These are phyloP conservation scores for Hylomyscus alleni DNA, from an alignment of 2,797 vertebrate species.

Conservation along the genomic window DNA sequence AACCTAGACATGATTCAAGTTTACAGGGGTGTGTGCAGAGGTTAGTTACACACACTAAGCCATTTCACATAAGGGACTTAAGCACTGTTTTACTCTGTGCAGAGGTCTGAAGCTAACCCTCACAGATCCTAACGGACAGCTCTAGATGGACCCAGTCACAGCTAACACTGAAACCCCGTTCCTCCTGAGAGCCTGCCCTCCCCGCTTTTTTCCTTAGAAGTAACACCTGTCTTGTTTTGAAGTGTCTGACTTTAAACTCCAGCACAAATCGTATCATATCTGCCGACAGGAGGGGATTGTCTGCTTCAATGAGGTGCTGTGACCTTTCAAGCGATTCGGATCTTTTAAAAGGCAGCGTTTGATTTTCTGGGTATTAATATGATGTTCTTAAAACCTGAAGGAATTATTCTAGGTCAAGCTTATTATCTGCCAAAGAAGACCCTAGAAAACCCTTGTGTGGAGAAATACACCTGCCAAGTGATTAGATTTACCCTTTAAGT, in stretches of 20 bases:
- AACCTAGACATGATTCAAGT: not conserved
- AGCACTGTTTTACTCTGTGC: not conserved
- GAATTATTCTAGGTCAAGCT: slow-evolving; percentile 62
- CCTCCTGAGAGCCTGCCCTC: too few relatives aligned
- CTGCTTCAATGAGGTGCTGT: not conserved
- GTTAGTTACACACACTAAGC: not conserved
- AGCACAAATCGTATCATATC: not conserved
- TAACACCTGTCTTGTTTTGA: not conserved
- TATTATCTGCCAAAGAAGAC: slow-evolving; percentile 9
- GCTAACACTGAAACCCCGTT: not conserved
- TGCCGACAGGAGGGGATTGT: not conserved
- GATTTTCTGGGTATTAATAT: not conserved
- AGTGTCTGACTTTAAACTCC: not conserved
- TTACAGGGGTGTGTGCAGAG: not conserved
- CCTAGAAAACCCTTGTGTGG: not conserved
- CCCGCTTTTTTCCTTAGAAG: not conserved
- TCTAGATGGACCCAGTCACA: fast-evolving
- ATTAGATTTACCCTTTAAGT: not conserved
- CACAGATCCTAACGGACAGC: not conserved
- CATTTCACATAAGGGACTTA: not conserved
- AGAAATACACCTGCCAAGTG: not conserved
- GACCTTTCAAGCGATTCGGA: slow-evolving; percentile 25
- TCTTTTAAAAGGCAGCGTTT: slow-evolving; percentile 39
- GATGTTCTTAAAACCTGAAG: slow-evolving; percentile 59
- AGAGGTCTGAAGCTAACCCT: not conserved